Base-by-base conservation (phyloP, 2,797 vertebrate genomes). In the Tinamus major region DNA sequence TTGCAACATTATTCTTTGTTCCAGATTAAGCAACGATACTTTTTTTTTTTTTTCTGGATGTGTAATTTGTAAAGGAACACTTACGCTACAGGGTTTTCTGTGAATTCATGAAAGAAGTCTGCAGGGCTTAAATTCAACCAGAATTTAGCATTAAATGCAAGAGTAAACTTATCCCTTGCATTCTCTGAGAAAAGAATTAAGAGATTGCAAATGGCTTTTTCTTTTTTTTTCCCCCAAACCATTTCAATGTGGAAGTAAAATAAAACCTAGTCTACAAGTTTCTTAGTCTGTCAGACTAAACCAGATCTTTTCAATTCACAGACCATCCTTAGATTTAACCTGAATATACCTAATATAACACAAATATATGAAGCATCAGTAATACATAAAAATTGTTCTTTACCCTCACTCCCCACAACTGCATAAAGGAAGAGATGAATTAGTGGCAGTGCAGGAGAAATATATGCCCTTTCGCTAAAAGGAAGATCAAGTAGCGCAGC, bases 311-410 rank as follows among this genome's bases (percentile, higher is more conserved):
- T 46, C 49, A 76, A 86, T 56, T 93, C 61, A 79, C 33, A 92
- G 59, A 46, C 21, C 10, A 17, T 41, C 46, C 67, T 51, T 27
- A 67, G 21, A 84, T 67, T 81, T 61, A 91, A 42, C 51, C 56
- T 88, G 61, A 55, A 55, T 31, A 55, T 55, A 55, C 27, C 26
- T 18, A 55, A 55, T 10, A 55, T 31, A 55, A 55, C 10, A 68
- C 88, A 84, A 79, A 70, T 84, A 91, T 27, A 86, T 69, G 79
- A 90, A 88, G 27, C 21, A 70, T 35, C 48, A 56, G 63, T 67
- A 70, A 70, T 64, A 14, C 65, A 42, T 55, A 44, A 68, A 59
- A 35, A 33, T 39, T 2, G 58, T 92, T 77, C 39, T 86, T 94
- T 56, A 26, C 9, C 79, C 77, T 27, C 53, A 14, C 14, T 74